These are phyloP conservation scores for Apis laboriosa DNA, from an alignment of 1,140 invertebrate genomes.

Conservation along the genomic window DNA sequence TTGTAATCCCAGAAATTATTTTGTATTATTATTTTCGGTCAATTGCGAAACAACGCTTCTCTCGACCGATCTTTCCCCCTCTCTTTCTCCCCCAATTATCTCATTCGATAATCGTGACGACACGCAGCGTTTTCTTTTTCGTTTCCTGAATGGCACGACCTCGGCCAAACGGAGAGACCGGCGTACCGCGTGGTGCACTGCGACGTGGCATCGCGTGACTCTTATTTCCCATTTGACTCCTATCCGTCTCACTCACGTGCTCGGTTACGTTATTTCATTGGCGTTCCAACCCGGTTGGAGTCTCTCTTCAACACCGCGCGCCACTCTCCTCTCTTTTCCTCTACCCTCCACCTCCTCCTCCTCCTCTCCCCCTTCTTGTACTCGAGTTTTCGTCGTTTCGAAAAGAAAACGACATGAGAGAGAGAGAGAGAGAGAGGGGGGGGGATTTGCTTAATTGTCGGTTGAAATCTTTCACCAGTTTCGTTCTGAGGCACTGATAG, in stretches of 20 bases:
- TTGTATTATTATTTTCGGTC: no score
- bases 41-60: no score
- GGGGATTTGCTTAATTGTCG: constrained; percentile 31
- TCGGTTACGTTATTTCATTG: constrained; percentile 48
- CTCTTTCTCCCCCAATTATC: no score
- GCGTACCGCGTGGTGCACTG: constrained; percentile 60
- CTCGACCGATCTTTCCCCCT: no score
- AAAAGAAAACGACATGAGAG: constrained; percentile 8
- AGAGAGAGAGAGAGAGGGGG: background rate
- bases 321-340: constrained; percentile 10
- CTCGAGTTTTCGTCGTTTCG: constrained; percentile 21
- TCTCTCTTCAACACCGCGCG: background rate
- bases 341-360: background rate
- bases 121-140: no score
- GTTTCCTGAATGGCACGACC: no score
- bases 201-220: constrained; percentile 65
- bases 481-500: no score
- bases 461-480: background rate
- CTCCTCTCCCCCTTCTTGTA: constrained; percentile 4
- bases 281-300: background rate
- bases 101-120: no score
- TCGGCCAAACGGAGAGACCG: no score
- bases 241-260: constrained; percentile 41
- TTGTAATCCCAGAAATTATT: no score
- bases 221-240: constrained; percentile 61